Percentiles rank a stretch among this genome's conserved stretches.
These are phyloP conservation scores for Oenanthe oenanthe DNA, from an alignment of 2,113 vertebrate genomes.

Conservation along the genomic window DNA sequence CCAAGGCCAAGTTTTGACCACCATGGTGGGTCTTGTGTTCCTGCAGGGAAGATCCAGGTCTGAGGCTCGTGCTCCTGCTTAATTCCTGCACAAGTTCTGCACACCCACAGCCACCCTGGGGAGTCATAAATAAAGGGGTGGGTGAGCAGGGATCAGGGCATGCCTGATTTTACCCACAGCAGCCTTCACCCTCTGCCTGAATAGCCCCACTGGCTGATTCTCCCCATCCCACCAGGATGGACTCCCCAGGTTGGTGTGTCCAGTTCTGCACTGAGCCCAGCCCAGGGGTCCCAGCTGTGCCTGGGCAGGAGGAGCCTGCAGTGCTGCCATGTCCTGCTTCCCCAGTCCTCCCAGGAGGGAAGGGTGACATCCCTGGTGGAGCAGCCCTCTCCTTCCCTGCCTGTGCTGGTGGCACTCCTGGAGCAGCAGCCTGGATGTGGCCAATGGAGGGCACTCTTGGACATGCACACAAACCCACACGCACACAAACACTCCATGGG, in stretches of 20 bases:
- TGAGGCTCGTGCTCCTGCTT: background rate
- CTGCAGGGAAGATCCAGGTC: background rate
- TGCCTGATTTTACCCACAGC: background rate
- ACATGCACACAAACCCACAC: background rate
- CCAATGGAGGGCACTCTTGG: conserved; percentile 70
- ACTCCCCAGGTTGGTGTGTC: accelerated
- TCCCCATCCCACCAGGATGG: background rate
- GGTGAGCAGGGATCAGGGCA: background rate
- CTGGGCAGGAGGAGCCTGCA: background rate
- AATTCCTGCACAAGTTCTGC: background rate
- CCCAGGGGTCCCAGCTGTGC: background rate
- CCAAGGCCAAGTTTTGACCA: background rate
- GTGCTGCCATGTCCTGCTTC: background rate
- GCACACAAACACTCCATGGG: too few relatives aligned
- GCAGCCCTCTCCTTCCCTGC: background rate
- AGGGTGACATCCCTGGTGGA: background rate
- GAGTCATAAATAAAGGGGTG: background rate
- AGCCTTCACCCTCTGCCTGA: background rate
- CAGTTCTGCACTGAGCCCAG: background rate
- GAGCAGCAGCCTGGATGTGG: background rate
- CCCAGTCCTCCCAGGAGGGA: background rate
- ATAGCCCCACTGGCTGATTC: accelerated
- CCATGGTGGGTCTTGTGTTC: background rate
- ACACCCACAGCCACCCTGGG: background rate
- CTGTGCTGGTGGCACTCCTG: background rate